Conservation (phyloP, 1,140 invertebrate genomes). For the Copidosoma floridanum region DNA sequence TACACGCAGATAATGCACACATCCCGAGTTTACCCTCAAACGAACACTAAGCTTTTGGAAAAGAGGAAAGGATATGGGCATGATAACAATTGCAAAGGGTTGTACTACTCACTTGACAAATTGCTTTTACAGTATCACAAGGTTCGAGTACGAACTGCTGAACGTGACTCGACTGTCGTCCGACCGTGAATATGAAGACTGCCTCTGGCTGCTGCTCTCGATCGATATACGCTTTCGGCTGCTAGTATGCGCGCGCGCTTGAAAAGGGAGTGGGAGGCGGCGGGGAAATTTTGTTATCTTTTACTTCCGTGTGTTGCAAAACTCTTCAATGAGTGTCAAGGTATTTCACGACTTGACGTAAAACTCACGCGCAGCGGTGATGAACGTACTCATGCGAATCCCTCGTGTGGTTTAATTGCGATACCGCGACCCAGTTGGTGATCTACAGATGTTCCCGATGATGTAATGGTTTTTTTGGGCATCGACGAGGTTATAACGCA, state of each 20-base stretch:
- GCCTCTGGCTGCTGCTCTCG: neutral
- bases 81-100: no score
- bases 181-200: constrained; percentile 31
- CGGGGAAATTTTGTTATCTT: neutral
- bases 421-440: no score
- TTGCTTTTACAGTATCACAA: no score
- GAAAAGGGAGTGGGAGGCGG: neutral
- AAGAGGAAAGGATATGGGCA: no score
- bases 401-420: neutral
- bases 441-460: neutral
- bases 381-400: no score
- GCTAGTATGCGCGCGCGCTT: neutral
- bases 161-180: constrained; percentile 24
- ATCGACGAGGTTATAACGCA: no score
- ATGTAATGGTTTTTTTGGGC: no score
- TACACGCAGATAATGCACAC: no score
- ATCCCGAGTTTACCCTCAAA: no score
- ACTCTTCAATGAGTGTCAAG: constrained; percentile 17
- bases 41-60: no score
- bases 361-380: no score
- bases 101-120: no score
- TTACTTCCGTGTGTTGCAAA: neutral
- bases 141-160: constrained; percentile 21
- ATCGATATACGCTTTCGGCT: constrained; percentile 34
- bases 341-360: constrained; percentile 38